phyloP scores from a whole-genome alignment of 2,797 vertebrate species.

The Myripristis murdjan region DNA sequence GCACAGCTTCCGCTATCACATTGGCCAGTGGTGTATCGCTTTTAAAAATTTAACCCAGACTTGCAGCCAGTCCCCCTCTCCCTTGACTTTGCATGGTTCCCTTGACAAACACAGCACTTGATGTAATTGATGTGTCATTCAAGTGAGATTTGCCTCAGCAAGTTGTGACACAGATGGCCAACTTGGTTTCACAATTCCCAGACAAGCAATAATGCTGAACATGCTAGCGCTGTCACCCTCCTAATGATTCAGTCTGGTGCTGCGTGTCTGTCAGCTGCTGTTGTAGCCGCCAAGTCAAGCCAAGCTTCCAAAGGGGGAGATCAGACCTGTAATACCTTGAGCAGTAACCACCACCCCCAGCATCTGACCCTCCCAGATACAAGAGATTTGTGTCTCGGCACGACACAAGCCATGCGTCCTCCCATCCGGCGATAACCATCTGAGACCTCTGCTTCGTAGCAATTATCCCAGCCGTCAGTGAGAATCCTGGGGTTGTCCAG shows the following conservation, averaged over 20 bases:
- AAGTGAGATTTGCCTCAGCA: conserved; percentile 25
- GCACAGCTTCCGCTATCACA: background rate
- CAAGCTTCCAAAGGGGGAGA: background rate
- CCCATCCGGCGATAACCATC: conserved; percentile 16
- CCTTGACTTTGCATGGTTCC: conserved; percentile 11
- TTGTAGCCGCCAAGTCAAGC: conserved; percentile 30
- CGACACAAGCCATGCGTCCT: conserved; percentile 9
- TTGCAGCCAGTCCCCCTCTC: background rate
- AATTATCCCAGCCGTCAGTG: background rate
- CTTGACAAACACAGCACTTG: conserved; percentile 40
- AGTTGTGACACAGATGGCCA: conserved; percentile 40
- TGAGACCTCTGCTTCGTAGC: conserved; percentile 10
- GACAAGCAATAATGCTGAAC: conserved; percentile 47
- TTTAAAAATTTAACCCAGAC: conserved; percentile 7
- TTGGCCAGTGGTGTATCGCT: background rate
- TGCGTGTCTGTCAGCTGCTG: conserved; percentile 29
- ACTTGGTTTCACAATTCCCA: conserved; percentile 30
- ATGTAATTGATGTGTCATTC: conserved; percentile 65
- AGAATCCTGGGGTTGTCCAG: background rate
- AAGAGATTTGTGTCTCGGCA: background rate
- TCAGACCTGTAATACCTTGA: conserved; percentile 14
- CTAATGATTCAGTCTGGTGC: conserved; percentile 31
- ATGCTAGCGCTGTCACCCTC: conserved; percentile 36
- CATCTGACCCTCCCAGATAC: background rate
- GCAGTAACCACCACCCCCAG: background rate